Base-by-base conservation (phyloP, 1,140 invertebrate species). In the Nautilus pompilius region DNA sequence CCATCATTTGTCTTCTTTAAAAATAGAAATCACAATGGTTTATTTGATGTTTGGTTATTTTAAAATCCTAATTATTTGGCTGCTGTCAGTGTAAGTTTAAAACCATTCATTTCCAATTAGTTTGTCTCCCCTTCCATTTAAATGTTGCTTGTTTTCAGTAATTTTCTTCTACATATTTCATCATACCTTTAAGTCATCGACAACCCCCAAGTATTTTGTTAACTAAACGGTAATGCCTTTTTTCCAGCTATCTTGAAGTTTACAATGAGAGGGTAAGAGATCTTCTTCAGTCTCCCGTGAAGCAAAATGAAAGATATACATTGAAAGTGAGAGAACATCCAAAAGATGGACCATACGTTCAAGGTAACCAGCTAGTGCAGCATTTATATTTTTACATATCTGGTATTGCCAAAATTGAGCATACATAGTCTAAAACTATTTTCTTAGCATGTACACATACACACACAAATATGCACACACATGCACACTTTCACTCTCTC, bases 191-290 rank as follows among this genome's bases (percentile, higher is more conserved):
- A n/a, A n/a, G n/a, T n/a, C n/a, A n/a, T n/a, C n/a, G n/a, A n/a
- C n/a, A n/a, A n/a, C n/a, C n/a, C n/a, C n/a, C n/a, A n/a, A n/a
- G n/a, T n/a, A n/a, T n/a, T n/a, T n/a, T 13, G 10, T 13, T 41
- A n/a, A 41, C n/a, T 13, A 10, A 41, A 10, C 10, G n/a, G n/a
- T n/a, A n/a, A 20, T 20, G 17, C 24, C 17, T 20, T 22, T 20
- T 17, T 67, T 63, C 41, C 69, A 80, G 79, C 62, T 82, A 79
- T 65, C 58, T 80, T 57, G 81, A 82, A 58, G 82, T 82, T 58
- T 82, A 82, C 70, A 82, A 82, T 66, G 81, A 82, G 63, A 69
- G 78, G 32, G 81, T 82, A 8, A 60, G 78, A 62, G 81, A 82
- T 62, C 65, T 82, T 29, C 67, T 82, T 53, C 63, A 71, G 46